Evolutionary conservation across 2,888 invertebrate genomes (phyloP), one percentile per base, ranked within the genome.

Genomic region (Spilarctia lutea): DNA sequence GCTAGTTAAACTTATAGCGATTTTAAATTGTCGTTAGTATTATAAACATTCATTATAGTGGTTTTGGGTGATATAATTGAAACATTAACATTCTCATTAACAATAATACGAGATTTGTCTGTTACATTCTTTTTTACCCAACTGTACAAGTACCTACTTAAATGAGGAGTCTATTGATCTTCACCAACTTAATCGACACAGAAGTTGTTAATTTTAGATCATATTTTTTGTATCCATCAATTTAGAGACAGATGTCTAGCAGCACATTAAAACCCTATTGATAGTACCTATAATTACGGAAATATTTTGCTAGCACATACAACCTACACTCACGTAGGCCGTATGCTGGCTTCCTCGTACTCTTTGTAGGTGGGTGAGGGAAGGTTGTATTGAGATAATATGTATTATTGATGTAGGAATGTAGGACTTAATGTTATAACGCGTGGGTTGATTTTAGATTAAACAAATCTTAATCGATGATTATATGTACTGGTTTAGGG

Each of bases 271-370:
- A 27, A 4, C 13, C 24, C 70, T 70, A 65, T 76, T 68, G 72
- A 56, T 27, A 65, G 67, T 39, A 24, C n/a, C n/a, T n/a, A n/a
- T 71, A 78, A 81, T 81, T 81, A 77, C 79, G 84, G 83, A 84
- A 83, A 75, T 71, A 71, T 60, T 72, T 48, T 45, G 42, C 66
- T 13, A 66, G 39, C 10, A 13, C 35, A 60, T 27, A 42, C 45
- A 16, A 42, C 35, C 68, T 56, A 65, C 68, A n/a, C 20, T 42
- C 45, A 74, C 56, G 81, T 84, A 76, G 78, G 83, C 39, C 65
- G 76, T 3, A 13, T 52, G n/a, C 71, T 76, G 71, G 72, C 80
- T 83, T 83, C 84, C 84, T 83, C 39, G 72, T 81, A 75, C 24
- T 56, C 16, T 35, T 73, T 71, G 63, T 52, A 24, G 30, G 84